A percentile compares a stretch with the other conserved stretches of the same genome.
These are phyloP conservation scores for Podarcis raffonei DNA, from an alignment of 2,113 vertebrate genomes.

Conservation along the genomic window DNA sequence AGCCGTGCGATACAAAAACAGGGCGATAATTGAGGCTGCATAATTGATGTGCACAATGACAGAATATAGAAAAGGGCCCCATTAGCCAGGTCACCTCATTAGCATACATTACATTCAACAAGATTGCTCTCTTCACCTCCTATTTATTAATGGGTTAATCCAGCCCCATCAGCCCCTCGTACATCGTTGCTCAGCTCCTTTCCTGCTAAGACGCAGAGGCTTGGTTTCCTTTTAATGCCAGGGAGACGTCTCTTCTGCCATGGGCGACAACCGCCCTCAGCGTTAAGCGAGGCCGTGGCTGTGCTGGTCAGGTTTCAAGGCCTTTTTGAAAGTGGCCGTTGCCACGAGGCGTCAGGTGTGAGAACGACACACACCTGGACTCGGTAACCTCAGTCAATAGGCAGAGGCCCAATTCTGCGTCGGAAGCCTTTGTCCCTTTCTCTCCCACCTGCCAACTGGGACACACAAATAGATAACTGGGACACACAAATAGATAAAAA, in stretches of 20 bases:
- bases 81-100: constrained; percentile 76
- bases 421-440: background rate
- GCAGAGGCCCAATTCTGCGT: background rate
- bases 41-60: constrained; percentile 71
- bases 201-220: constrained; percentile 61
- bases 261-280: constrained; percentile 44
- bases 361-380: background rate
- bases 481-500: no score
- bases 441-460: background rate
- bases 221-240: constrained; percentile 50
- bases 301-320: background rate
- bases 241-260: constrained; percentile 41
- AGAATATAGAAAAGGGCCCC: constrained; percentile 73
- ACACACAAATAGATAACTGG: no score
- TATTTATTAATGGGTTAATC: constrained; percentile 76
- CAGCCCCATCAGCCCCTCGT: constrained; percentile 63
- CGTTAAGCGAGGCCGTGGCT: background rate
- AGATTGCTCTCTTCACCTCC: constrained; percentile 74
- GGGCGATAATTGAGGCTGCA: constrained; percentile 72
- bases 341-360: background rate
- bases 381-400: background rate
- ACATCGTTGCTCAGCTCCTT: constrained; percentile 66
- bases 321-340: background rate
- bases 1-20: constrained; percentile 68
- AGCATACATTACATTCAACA: constrained; percentile 78